Percentiles rank a stretch among this genome's conserved stretches.
These are phyloP conservation scores for Drosophila bocqueti DNA, from an alignment of 1,140 invertebrate species.

Conservation along the genomic window DNA sequence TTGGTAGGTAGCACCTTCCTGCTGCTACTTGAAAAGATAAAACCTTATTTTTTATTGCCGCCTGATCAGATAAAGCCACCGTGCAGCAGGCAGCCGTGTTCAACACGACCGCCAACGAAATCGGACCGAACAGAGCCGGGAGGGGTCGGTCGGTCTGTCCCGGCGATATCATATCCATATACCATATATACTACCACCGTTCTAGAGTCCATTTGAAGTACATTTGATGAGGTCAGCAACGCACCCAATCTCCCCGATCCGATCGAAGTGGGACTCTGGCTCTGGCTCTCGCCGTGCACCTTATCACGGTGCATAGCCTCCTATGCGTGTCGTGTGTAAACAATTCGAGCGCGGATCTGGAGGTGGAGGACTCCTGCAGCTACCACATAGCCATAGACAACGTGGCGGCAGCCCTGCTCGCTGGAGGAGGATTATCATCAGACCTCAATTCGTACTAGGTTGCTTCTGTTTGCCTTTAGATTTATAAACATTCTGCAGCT, in stretches of 20 bases:
- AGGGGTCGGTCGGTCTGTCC: constrained; percentile 13
- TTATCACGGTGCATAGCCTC: constrained; percentile 63
- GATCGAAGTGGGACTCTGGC: constrained; percentile 49
- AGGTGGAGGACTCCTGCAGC: constrained; percentile 37
- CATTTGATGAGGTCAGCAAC: constrained; percentile 81
- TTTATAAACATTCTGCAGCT: constrained; percentile 54
- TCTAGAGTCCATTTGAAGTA: constrained; percentile 73
- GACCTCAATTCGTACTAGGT: constrained; percentile 38
- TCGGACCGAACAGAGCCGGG: constrained; percentile 12
- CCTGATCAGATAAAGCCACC: constrained; percentile 84
- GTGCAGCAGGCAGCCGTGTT: constrained; percentile 73
- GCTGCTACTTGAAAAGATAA: constrained; percentile 85
- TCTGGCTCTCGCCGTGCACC: constrained; percentile 22
- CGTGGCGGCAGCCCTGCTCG: constrained; percentile 55
- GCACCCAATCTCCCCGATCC: constrained; percentile 51
- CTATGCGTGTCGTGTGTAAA: constrained; percentile 44
- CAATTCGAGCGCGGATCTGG: constrained; percentile 19
- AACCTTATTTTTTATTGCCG: constrained; percentile 84
- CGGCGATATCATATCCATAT: constrained; percentile 80
- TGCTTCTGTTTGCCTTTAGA: constrained; percentile 62
- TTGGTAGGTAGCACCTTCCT: constrained; percentile 77
- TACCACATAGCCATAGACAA: constrained; percentile 58
- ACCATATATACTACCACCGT: constrained; percentile 41
- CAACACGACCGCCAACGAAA: constrained; percentile 52
- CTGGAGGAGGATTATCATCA: constrained; percentile 60